Evolutionary conservation across 2,113 vertebrate genomes (phyloP).

Genomic region (Scopus umbretta): DNA sequence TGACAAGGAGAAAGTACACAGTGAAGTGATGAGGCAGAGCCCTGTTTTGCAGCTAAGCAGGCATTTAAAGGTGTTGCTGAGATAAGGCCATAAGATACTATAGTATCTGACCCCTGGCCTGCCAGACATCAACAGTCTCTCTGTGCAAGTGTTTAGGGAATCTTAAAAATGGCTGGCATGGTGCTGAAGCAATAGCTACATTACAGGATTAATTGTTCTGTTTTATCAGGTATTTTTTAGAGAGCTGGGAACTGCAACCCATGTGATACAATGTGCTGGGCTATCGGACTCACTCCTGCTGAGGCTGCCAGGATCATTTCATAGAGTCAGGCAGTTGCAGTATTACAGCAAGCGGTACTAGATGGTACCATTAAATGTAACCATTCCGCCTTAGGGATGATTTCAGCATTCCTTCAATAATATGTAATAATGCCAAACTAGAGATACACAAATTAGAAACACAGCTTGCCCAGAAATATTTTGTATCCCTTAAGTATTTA

Average conservation of each 20-base stretch:
- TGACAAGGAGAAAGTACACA: background rate
- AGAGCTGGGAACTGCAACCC: background rate
- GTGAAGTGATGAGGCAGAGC: background rate
- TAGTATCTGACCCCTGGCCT: background rate
- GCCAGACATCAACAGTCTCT: background rate
- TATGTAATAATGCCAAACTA: background rate
- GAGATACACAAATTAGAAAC: background rate
- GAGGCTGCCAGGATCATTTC: background rate
- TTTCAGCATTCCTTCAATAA: background rate
- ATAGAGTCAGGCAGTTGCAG: background rate
- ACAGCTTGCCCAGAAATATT: background rate
- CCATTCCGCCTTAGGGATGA: background rate
- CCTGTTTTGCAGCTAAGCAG: background rate
- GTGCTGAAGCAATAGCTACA: background rate
- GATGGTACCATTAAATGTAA: background rate
- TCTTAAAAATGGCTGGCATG: background rate
- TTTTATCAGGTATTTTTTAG: background rate
- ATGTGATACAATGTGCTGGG: background rate
- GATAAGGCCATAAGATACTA: background rate
- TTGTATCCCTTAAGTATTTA: background rate
- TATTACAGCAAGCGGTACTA: background rate
- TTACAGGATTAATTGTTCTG: background rate
- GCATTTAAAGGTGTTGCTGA: background rate
- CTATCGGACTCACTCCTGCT: background rate
- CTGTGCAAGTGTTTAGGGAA: background rate